Percentiles rank a stretch among this genome's conserved stretches.
These are phyloP conservation scores for Nicator chloris DNA, from an alignment of 2,113 vertebrate species.

Conservation along the genomic window DNA sequence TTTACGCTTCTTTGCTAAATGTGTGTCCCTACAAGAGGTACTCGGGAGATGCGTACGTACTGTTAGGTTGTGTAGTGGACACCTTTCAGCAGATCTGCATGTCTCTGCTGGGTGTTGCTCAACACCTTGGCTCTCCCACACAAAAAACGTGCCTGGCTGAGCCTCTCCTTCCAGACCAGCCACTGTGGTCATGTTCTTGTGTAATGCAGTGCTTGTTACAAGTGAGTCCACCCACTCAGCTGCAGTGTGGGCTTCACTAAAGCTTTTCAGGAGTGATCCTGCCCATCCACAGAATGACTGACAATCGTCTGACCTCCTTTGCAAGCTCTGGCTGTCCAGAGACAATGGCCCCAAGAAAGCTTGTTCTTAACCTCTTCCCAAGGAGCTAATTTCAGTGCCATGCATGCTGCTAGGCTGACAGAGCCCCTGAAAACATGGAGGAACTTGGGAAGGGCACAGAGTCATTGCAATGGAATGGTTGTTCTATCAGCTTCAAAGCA, in stretches of 20 bases:
- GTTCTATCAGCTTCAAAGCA: not conserved
- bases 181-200: not conserved
- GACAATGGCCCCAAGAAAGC: not conserved
- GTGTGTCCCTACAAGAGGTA: not conserved
- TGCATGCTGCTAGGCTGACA: not conserved
- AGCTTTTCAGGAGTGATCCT: not conserved
- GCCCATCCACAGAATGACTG: not conserved
- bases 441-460: not conserved
- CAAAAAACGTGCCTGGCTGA: not conserved
- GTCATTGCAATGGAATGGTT: not conserved
- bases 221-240: not conserved
- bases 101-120: not conserved
- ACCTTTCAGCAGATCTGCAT: not conserved
- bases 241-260: not conserved
- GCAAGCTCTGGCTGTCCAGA: not conserved
- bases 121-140: not conserved
- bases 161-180: not conserved
- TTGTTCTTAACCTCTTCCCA: not conserved
- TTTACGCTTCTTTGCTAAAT: conserved; percentile 1
- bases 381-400: not conserved
- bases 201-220: not conserved
- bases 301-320: not conserved
- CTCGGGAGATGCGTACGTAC: not conserved
- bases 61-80: not conserved
- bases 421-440: not conserved